Base-by-base conservation (phyloP, 2,113 vertebrate species). In the Ailuropoda melanoleuca region DNA sequence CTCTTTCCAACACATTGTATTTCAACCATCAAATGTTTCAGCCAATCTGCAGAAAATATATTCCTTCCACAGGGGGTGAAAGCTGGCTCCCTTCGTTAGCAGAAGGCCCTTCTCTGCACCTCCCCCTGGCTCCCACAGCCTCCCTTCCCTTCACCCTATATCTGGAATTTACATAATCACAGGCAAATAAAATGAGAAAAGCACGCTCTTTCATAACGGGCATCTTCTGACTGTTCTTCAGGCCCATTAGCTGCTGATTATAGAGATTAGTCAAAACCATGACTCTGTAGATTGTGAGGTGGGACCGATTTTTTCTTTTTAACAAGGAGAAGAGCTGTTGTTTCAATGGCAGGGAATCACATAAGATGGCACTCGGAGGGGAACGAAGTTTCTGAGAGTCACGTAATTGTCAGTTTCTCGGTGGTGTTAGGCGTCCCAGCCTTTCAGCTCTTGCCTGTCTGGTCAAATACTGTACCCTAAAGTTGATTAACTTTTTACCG, bases 161-260 rank as follows among this genome's bases (percentile, higher is more conserved):
- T 56, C 97, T 95, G 95, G 95, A 39, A 90, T 98, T 97, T 95
- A 96, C 96, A 97, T 96, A 97, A 95, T 95, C 97, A 39, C 95
- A 81, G 95, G 97, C 97, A 95, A 97, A 97, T 93, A 92, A 96
- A 88, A 78, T 1, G 85, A 97, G 95, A 89, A 72, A 93, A 93
- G 80, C 96, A 81, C 15, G 9, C 93, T 95, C 96, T 95, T 95
- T 97, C 96, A 91, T 97, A 97, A 97, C 90, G 74, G 95, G 93
- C 97, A 91, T 90, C 48, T 75, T 97, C 97, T 90, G 96, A 72
- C 98, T 97, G 97, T 97, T 97, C 97, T 88, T 90, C 50, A 93
- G 94, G 96, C 97, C 96, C 95, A 98, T 97, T 92, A 96, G 97
- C 92, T 97, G 84, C 96, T 97, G 98, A 97, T 98, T 97, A 93